Evolutionary conservation across 2,888 invertebrate species (phyloP).

Genomic region (Eupelmus urozonus): DNA sequence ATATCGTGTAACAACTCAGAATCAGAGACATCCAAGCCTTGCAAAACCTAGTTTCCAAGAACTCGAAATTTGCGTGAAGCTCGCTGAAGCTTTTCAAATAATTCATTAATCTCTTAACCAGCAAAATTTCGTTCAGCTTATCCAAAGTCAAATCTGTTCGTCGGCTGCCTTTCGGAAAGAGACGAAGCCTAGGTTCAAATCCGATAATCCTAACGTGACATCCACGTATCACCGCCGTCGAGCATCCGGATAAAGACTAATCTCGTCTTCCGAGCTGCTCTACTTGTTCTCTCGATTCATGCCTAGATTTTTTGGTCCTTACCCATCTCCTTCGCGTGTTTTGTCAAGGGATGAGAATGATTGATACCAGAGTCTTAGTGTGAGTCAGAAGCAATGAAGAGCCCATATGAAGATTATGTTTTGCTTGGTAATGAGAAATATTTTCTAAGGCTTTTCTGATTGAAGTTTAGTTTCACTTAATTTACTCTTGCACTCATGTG

Average conservation of each 20-base stretch:
- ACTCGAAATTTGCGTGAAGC: neutral
- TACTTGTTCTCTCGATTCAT: constrained; percentile 24
- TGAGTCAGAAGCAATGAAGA: neutral
- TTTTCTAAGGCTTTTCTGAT: no score
- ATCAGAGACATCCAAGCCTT: no score
- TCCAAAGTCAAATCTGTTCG: constrained; percentile 29
- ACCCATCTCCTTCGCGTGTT: neutral
- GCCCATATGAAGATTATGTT: constrained; percentile 30
- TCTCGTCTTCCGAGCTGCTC: constrained; percentile 52
- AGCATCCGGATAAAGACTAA: constrained; percentile 66
- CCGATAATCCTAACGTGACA: constrained; percentile 67
- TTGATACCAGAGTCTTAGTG: neutral
- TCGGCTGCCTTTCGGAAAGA: constrained; percentile 35
- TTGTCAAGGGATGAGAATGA: neutral
- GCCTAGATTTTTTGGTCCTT: constrained; percentile 13
- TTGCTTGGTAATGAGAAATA: no score
- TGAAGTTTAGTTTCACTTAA: no score
- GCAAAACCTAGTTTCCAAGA: neutral
- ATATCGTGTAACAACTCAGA: no score
- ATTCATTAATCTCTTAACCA: constrained; percentile 60
- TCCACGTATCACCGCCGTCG: constrained; percentile 59
- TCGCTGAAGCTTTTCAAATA: constrained; percentile 22
- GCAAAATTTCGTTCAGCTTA: constrained; percentile 35
- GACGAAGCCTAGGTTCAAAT: constrained; percentile 52
- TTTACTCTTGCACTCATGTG: no score